phyloP scores from a whole-genome alignment of 2,888 invertebrate species.

The Cecidostiba fungosa region DNA sequence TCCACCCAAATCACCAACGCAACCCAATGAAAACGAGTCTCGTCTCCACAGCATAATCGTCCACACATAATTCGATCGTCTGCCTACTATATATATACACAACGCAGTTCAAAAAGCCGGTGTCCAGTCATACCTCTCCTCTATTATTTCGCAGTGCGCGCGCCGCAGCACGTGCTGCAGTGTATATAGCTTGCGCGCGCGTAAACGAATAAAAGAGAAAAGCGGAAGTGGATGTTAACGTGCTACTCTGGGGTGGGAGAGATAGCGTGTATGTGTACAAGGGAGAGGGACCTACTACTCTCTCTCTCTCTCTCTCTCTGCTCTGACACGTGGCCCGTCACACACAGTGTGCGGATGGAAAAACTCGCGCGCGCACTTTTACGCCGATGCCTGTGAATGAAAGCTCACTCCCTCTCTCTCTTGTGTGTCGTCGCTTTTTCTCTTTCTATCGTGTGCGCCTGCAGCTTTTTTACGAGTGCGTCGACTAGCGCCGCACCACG shows the following conservation, averaged over 20 bases:
- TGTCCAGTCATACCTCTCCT: background rate
- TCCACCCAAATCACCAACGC: background rate
- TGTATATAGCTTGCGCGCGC: background rate
- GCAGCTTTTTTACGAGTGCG: conserved; percentile 37
- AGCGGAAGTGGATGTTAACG: conserved; percentile 38
- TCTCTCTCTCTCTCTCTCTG: too few species aligned
- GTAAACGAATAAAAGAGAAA: conserved; percentile 17
- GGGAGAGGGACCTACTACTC: background rate
- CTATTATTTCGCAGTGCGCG: background rate
- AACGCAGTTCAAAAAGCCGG: background rate
- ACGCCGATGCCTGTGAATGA: conserved; percentile 56
- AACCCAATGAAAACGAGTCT: background rate
- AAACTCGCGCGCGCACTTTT: conserved; percentile 45
- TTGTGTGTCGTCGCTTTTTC: conserved; percentile 21
- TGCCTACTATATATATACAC: background rate
- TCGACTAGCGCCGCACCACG: conserved; percentile 65
- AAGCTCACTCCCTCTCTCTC: conserved; percentile 36
- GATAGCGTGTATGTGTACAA: background rate
- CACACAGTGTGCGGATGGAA: conserved; percentile 15
- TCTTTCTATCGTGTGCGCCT: conserved; percentile 19
- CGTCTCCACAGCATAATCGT: background rate
- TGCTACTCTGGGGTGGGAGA: background rate
- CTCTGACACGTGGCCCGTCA: conserved; percentile 55
- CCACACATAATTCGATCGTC: background rate
- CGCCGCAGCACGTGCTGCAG: conserved; percentile 16